Evolutionary conservation across 2,888 invertebrate genomes (phyloP), one percentile per base, ranked within the genome.

Genomic region (Lydus trimaculatus): DNA sequence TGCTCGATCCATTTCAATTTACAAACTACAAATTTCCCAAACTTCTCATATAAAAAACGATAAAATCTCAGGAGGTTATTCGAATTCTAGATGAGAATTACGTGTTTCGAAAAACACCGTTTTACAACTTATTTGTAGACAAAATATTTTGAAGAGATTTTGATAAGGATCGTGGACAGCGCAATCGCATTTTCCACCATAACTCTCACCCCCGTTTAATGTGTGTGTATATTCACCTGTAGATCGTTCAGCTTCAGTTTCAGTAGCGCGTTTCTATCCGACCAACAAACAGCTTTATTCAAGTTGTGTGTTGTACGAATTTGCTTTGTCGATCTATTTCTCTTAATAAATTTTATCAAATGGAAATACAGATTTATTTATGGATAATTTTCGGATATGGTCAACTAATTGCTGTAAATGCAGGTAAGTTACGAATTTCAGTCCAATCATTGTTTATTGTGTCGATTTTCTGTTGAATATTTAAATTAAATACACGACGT

Each of bases 181-280:
- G 48, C 48, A 48, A 48, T 17, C 39, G 39, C 39, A 48, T 20
- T 23, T n/a, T 20, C n/a, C n/a, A n/a, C n/a, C n/a, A n/a, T n/a
- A 23, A 17, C 7, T 31, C 7, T 17, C 5, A 28, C 13, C 36
- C 43, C 5, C 15, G n/a, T n/a, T n/a, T n/a, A n/a, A n/a, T n/a
- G n/a, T n/a, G n/a, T n/a, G n/a, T n/a, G n/a, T 39, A 5, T 17
- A 58, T 58, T 15, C 58, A 58, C 31, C 31, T 58, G 63, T 33
- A 64, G 23, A 23, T 33, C 31, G 6, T 63, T 9, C 36, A 58
- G 63, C 20, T 4, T 8, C 20, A 48, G 20, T 48, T 48, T 48
- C 48, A 48, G 48, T 48, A 48, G 48, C 8, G 48, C 48, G 48
- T 48, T 48, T 20, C 48, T 20, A 48, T 2, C 20, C 1, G 20